Base-by-base conservation (phyloP, 2,888 invertebrate genomes). In the Caenorhabditis doughertyi region DNA sequence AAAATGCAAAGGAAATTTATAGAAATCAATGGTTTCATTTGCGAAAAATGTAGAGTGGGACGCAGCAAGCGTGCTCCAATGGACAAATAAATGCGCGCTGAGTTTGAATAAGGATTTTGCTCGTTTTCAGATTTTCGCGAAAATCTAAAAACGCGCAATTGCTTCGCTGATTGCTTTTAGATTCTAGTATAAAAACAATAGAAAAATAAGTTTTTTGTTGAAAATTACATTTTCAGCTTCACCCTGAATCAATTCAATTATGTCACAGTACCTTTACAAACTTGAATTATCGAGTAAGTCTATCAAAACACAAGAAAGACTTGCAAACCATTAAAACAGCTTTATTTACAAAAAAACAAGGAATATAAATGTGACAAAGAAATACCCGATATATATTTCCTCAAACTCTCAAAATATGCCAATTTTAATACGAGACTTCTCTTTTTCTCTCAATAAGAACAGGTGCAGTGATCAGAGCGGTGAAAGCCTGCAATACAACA, bases 401-500 rank as follows among this genome's bases (percentile, higher is more conserved):
- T 35, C 44, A 44, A n/a, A 16, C 1, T 4, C 44, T n/a, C n/a
- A n/a, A n/a, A n/a, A n/a, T n/a, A n/a, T n/a, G n/a, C n/a, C n/a
- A n/a, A n/a, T n/a, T n/a, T 23, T 74, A 53, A 71, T 81, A 81
- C 0, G 70, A 51, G 0, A 39, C 39, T 42, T 85, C 85, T 35
- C 79, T 27, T 42, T 77, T 83, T 35, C 60, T 62, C 23, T 84
- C 81, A 32, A 79, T 71, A 47, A 84, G 64, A 3, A 86, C 72
- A 29, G 82, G 79, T 8, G 85, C 67, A 9, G 86, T 73, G 23
- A 84, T 44, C 13, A 79, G 16, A 8, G 80, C 51, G 11, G 84
- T 81, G 55, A 85, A 42, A 7, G 84, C 81, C 35, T 86, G 84
- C 8, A 84, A 77, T 7, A 86, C 77, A 49, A 86, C 64, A 9